phyloP scores from a whole-genome alignment of 2,113 vertebrate species.

The Miniopterus natalensis region DNA sequence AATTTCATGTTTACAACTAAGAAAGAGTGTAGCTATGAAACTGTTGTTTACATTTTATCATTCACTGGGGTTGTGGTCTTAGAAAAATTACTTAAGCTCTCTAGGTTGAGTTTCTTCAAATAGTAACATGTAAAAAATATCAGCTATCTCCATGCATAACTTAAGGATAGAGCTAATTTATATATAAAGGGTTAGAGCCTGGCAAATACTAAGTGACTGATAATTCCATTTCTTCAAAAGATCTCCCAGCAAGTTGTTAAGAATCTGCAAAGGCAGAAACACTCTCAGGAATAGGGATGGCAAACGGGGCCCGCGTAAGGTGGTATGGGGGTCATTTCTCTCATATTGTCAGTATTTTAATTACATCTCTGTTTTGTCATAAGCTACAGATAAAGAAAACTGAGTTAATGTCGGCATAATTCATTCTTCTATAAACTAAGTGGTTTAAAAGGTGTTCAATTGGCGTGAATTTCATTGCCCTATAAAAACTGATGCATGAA shows the following conservation, averaged over 20 bases:
- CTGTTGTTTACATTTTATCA: not conserved
- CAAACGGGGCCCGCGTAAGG: not conserved
- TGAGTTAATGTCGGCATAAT: conserved; percentile 57
- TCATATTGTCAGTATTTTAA: conserved; percentile 55
- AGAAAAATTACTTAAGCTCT: not conserved
- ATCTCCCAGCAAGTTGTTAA: not conserved
- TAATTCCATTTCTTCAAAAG: not conserved
- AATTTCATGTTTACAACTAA: conserved; percentile 9
- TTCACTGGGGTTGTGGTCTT: not conserved
- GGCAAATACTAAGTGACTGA: not conserved
- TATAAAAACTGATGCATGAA: conserved; percentile 60
- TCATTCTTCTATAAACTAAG: conserved; percentile 57
- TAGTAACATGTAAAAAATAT: conserved; percentile 2
- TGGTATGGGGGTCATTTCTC: conserved; percentile 19
- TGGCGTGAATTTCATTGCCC: conserved; percentile 43
- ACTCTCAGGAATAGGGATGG: conserved; percentile 38
- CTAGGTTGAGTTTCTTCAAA: not conserved
- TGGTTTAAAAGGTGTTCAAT: conserved; percentile 52
- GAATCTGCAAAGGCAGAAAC: conserved; percentile 8
- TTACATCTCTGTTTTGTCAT: conserved; percentile 6
- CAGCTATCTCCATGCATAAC: not conserved
- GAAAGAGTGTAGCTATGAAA: not conserved
- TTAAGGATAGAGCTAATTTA: not conserved
- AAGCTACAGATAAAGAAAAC: conserved; percentile 38
- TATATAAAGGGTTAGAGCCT: not conserved